Evolutionary conservation across 2,113 vertebrate species (phyloP).

Genomic region (Turnix velox): DNA sequence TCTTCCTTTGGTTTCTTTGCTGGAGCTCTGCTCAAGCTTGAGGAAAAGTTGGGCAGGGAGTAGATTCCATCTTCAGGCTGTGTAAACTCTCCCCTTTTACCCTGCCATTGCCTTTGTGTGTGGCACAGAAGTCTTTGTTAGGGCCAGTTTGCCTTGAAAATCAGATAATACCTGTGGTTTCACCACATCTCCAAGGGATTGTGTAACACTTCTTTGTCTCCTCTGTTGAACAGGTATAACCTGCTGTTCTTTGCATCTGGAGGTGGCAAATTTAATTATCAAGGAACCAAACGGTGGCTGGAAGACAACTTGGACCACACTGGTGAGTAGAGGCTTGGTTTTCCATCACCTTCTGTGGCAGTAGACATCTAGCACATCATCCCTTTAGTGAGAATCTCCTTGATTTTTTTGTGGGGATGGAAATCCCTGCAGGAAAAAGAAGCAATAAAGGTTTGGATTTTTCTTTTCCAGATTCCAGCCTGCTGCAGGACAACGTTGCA

Average conservation of each 20-base stretch:
- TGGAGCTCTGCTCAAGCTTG: not conserved
- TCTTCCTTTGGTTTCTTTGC: not conserved
- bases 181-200: not conserved
- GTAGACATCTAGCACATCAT: not conserved
- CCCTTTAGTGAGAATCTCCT: not conserved
- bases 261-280: slow-evolving; percentile 98
- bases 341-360: not conserved
- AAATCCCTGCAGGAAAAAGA: not conserved
- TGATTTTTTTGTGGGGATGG: not conserved
- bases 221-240: slow-evolving; percentile 83
- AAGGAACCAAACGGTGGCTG: slow-evolving; percentile 97
- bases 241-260: slow-evolving; percentile 95
- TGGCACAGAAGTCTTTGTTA: not conserved
- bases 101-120: not conserved
- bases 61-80: not conserved
- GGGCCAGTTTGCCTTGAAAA: not conserved
- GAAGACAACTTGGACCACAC: slow-evolving; percentile 98
- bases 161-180: not conserved
- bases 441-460: not conserved
- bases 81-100: not conserved
- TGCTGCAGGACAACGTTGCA: slow-evolving; percentile 97
- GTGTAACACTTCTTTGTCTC: not conserved
- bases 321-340: slow-evolving; percentile 65
- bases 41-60: not conserved
- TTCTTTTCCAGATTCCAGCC: slow-evolving; percentile 85